phyloP scores from a whole-genome alignment of 1,140 invertebrate genomes.

The Augochlora pura region DNA sequence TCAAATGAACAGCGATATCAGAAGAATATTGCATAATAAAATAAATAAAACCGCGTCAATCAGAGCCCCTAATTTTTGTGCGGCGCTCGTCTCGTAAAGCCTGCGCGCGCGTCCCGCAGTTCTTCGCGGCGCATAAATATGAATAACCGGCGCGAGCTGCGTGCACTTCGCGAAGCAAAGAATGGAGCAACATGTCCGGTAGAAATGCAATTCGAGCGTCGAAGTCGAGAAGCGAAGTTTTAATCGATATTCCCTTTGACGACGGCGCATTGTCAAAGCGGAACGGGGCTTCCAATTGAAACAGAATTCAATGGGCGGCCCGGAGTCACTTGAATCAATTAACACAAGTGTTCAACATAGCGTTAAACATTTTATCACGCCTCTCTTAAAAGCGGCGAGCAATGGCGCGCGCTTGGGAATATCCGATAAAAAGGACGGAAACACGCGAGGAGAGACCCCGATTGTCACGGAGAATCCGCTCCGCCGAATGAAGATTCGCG shows the following conservation, averaged over 20 bases:
- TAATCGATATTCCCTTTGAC: constrained; percentile 1
- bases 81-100: too few relatives aligned
- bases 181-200: neutral
- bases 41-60: too few relatives aligned
- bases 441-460: too few relatives aligned
- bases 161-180: neutral
- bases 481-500: too few relatives aligned
- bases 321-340: neutral
- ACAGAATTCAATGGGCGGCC: neutral
- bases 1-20: too few relatives aligned
- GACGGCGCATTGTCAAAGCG: neutral
- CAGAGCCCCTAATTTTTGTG: too few relatives aligned
- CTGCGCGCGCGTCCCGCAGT: too few relatives aligned
- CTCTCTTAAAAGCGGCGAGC: neutral
- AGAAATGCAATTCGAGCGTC: neutral
- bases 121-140: neutral
- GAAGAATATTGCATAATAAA: too few relatives aligned
- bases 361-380: neutral
- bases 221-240: neutral
- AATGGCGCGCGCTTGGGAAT: too few relatives aligned
- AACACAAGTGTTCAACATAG: neutral
- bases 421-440: too few relatives aligned
- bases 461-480: too few relatives aligned
- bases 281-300: neutral
- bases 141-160: neutral